These are phyloP conservation scores for Rhea americana DNA, from an alignment of 2,113 vertebrate species.

Conservation along the genomic window DNA sequence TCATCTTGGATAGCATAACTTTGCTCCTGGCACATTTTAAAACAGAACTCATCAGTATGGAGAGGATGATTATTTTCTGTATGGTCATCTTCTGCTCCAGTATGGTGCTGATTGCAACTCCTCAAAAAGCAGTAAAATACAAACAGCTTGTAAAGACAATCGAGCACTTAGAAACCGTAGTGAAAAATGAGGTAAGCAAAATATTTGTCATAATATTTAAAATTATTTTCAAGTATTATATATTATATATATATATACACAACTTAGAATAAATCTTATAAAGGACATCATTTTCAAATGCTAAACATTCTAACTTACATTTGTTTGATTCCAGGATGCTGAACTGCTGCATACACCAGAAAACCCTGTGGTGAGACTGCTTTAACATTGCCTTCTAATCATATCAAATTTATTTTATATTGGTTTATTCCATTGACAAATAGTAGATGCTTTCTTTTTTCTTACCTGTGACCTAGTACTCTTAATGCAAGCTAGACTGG, in stretches of 20 bases:
- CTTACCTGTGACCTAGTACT: neutral
- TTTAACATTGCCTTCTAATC: slow-evolving; percentile 45
- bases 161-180: slow-evolving; percentile 15
- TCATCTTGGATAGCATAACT: slow-evolving; percentile 67
- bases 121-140: slow-evolving; percentile 33
- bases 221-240: neutral
- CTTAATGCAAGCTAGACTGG: neutral
- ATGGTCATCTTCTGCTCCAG: slow-evolving; percentile 63
- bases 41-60: slow-evolving; percentile 64
- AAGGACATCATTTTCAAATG: neutral
- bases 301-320: slow-evolving; percentile 48
- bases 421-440: neutral
- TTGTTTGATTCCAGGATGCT: slow-evolving; percentile 72
- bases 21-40: slow-evolving; percentile 28
- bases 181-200: slow-evolving; percentile 70
- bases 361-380: slow-evolving; percentile 71
- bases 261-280: neutral
- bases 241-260: neutral
- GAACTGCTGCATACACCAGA: slow-evolving; percentile 71
- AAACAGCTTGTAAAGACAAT: slow-evolving; percentile 50
- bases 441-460: neutral
- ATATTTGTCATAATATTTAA: neutral
- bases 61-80: slow-evolving; percentile 59
- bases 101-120: neutral
- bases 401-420: neutral